phyloP scores from a whole-genome alignment of 2,888 invertebrate species.

The Dromius quadrimaculatus region DNA sequence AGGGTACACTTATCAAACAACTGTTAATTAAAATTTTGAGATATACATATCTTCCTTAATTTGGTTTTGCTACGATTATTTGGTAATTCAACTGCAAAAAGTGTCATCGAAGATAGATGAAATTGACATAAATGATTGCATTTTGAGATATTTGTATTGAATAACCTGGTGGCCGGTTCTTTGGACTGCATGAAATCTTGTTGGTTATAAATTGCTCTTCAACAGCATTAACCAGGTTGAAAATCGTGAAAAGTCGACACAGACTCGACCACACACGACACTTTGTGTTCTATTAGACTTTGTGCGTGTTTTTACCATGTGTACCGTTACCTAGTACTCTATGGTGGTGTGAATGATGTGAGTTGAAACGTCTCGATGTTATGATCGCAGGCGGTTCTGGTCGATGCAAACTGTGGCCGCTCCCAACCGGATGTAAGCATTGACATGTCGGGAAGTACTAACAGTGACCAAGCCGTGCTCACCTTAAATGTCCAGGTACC shows the following conservation, averaged over 20 bases:
- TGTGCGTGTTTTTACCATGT: not conserved
- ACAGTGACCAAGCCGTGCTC: slow-evolving; percentile 55
- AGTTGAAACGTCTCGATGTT: slow-evolving; percentile 44
- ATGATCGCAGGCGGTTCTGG: slow-evolving; percentile 62
- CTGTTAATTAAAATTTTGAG: no score
- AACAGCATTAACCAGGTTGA: slow-evolving; percentile 4
- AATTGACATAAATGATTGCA: no score
- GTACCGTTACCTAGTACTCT: not conserved
- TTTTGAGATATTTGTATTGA: no score
- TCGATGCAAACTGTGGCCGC: slow-evolving; percentile 61
- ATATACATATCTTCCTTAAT: no score
- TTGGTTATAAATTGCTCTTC: slow-evolving; percentile 25
- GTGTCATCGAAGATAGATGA: no score
- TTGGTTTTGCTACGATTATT: no score
- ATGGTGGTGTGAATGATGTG: slow-evolving; percentile 30
- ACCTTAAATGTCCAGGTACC: slow-evolving; percentile 45
- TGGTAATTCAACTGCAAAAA: no score
- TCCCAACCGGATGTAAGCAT: slow-evolving; percentile 63
- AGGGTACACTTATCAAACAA: no score
- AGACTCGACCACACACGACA: slow-evolving; percentile 30
- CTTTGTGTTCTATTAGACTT: not conserved
- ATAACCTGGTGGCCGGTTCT: slow-evolving; percentile 12
- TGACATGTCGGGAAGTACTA: slow-evolving; percentile 62
- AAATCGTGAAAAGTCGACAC: slow-evolving; percentile 35
- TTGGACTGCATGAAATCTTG: not conserved